Percentiles rank a stretch among this genome's conserved stretches.
These are phyloP conservation scores for Sterna hirundo DNA, from an alignment of 2,113 vertebrate genomes.

Conservation along the genomic window DNA sequence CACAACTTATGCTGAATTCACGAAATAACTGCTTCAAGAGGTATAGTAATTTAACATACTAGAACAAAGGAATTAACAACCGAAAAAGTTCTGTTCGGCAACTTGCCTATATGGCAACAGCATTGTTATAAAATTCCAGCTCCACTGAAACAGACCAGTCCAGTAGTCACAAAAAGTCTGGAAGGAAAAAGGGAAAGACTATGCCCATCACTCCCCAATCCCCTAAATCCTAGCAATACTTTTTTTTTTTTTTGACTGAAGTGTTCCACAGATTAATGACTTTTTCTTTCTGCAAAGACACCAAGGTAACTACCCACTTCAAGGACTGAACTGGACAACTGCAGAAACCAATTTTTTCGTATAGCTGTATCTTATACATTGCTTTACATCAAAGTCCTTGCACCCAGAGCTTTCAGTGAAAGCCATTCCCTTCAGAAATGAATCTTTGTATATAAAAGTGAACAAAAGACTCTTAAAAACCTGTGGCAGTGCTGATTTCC, in stretches of 20 bases:
- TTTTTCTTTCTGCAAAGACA: background rate
- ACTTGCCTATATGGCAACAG: background rate
- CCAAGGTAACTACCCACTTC: background rate
- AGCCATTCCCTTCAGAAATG: background rate
- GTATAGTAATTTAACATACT: background rate
- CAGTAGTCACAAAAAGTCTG: background rate
- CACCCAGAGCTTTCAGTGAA: background rate
- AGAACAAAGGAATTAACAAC: background rate
- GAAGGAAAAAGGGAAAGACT: background rate
- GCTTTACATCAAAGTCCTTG: background rate
- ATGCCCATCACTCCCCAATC: background rate
- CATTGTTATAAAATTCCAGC: background rate
- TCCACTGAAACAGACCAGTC: background rate
- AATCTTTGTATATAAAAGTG: background rate
- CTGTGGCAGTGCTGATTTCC: slow-evolving; percentile 85
- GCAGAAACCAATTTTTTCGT: background rate
- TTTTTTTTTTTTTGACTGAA: background rate
- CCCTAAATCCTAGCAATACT: background rate
- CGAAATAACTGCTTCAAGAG: background rate
- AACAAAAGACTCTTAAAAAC: slow-evolving; percentile 65
- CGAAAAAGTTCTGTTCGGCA: background rate
- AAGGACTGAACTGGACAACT: background rate
- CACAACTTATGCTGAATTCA: background rate
- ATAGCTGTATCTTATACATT: background rate
- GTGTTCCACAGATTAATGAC: background rate